Evolutionary conservation across 2,797 vertebrate species (phyloP).

Genomic region (Acanthurus lineatus): DNA sequence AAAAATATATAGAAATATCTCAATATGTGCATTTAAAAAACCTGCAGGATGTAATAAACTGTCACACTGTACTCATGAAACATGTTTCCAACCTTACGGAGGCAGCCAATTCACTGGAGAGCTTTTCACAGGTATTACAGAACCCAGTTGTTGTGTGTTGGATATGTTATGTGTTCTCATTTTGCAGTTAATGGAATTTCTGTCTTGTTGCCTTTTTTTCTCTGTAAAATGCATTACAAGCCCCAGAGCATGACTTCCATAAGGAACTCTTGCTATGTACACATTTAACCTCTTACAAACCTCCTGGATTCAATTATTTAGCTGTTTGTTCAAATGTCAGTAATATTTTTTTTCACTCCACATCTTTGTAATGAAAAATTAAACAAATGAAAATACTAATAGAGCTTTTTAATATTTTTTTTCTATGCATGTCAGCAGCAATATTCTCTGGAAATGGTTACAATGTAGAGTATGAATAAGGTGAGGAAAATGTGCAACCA

Average conservation of each 20-base stretch:
- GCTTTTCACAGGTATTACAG: constrained; percentile 22
- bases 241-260: background rate
- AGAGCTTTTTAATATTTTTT: background rate
- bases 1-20: too few species aligned
- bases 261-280: background rate
- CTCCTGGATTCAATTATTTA: constrained; percentile 26
- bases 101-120: background rate
- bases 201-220: background rate
- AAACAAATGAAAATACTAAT: background rate
- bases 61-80: background rate
- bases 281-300: background rate
- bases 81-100: background rate
- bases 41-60: constrained; percentile 15
- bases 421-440: background rate
- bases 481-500: background rate
- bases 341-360: background rate
- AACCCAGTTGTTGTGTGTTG: background rate
- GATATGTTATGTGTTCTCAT: constrained; percentile 6
- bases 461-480: background rate
- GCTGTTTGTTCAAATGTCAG: background rate
- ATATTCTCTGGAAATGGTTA: background rate
- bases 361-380: constrained; percentile 18
- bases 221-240: background rate
- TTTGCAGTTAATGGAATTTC: constrained; percentile 11
- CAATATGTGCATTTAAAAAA: background rate